A percentile compares a stretch with the other conserved stretches of the same genome.
These are phyloP conservation scores for Archips crataeganus DNA, from an alignment of 2,888 invertebrate genomes.

Conservation along the genomic window DNA sequence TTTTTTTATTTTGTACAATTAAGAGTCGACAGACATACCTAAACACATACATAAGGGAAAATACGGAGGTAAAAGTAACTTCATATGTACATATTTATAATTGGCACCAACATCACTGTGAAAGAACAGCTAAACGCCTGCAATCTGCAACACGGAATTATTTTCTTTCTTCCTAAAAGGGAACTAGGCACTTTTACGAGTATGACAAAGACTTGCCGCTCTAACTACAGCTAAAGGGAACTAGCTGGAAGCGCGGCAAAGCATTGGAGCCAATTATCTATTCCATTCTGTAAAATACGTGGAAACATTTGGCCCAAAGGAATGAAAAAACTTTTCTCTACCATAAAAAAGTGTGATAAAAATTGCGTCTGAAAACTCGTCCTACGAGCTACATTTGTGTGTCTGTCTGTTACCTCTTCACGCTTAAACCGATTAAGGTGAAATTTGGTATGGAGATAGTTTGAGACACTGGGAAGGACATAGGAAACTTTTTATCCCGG, in stretches of 20 bases:
- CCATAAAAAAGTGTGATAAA: no score
- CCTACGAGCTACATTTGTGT: no score
- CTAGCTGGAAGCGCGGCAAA: slow-evolving; percentile 4
- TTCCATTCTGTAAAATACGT: slow-evolving; percentile 4
- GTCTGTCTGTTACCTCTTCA: no score
- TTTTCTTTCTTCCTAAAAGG: slow-evolving; percentile 14
- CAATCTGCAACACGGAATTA: slow-evolving; percentile 1
- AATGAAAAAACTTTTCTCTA: background rate
- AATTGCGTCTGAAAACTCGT: no score
- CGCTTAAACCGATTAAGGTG: no score
- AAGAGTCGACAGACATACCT: no score
- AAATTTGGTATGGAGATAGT: no score
- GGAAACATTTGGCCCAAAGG: background rate
- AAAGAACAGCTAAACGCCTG: slow-evolving; percentile 1
- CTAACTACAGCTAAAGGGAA: background rate
- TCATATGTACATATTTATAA: background rate
- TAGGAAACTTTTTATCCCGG: no score
- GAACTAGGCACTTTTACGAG: background rate
- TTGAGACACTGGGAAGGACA: no score
- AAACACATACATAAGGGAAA: background rate
- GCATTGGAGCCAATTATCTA: slow-evolving; percentile 4
- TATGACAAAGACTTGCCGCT: slow-evolving; percentile 9
- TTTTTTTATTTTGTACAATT: no score
- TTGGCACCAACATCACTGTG: background rate
- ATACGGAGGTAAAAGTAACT: background rate